Evolutionary conservation across 2,888 invertebrate species (phyloP), one percentile per base, ranked within the genome.

Genomic region (Odontomyia ornata): DNA sequence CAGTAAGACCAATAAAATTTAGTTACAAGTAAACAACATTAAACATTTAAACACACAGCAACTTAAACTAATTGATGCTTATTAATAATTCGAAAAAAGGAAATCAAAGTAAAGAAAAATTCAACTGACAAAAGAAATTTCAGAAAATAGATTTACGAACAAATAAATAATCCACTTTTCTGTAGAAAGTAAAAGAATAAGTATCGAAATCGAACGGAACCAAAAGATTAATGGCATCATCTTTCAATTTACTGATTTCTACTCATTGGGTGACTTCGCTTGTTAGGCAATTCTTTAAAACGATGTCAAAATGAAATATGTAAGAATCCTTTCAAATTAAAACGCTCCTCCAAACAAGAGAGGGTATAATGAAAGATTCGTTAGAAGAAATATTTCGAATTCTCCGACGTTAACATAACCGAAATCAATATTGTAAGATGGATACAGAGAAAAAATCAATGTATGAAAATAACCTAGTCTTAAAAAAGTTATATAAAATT

Each of bases 401-500:
- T 52, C 18, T 15, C 15, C 52, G 18, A 4, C 15, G 18, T 52
- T 52, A 3, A 52, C n/a, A 25, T 60, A 36, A 36, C 5, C 3
- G 36, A 36, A n/a, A n/a, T 56, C 56, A 56, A 21, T 60, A 60
- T 60, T 1, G 60, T 21, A 60, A 25, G 47, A 69, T 47, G 7
- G 69, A 69, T 25, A 69, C 28, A 47, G 13, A 47, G 43, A 69
- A 69, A 47, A 69, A 43, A 23, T 69, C 15, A 46, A 15, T 47
- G 43, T 47, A 69, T 69, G 47, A 69, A 69, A 46, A 69, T 47
- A 69, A 69, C 18, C 15, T 69, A 69, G 62, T 18, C 69, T 30
- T 69, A 69, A 21, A 69, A 69, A 69, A 47, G 47, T 69, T 69
- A 69, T 69, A n/a, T 64, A 69, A 69, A 69, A 23, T 43, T 69